These are phyloP conservation scores for Thereuonema tuberculata DNA, from an alignment of 1,140 invertebrate species.

Conservation along the genomic window DNA sequence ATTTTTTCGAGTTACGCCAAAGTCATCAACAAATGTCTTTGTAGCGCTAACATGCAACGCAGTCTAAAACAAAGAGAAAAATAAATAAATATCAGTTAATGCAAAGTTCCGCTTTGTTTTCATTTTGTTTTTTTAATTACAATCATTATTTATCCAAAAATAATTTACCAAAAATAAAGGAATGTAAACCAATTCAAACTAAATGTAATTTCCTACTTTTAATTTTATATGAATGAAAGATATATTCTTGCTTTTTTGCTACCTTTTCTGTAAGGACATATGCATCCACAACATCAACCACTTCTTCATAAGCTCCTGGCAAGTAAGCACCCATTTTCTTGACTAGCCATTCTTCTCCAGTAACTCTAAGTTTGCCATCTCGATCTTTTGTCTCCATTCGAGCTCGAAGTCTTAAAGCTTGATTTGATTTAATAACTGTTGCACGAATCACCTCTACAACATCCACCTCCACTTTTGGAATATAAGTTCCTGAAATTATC, in stretches of 20 bases:
- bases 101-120: no score
- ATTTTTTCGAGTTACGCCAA: constrained; percentile 33
- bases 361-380: constrained; percentile 31
- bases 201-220: no score
- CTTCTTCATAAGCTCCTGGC: constrained; percentile 39
- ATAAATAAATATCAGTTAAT: no score
- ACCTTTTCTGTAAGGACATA: constrained; percentile 39
- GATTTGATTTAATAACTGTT: constrained; percentile 34
- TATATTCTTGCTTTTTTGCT: no score
- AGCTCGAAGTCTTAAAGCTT: constrained; percentile 35
- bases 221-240: no score
- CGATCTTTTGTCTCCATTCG: constrained; percentile 35
- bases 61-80: constrained; percentile 25
- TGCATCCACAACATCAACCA: constrained; percentile 36
- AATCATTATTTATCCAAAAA: no score
- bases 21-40: constrained; percentile 37
- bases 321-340: constrained; percentile 38
- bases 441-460: constrained; percentile 33
- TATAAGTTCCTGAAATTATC: constrained; percentile 33
- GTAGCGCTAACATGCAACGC: constrained; percentile 35
- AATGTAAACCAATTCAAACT: no score
- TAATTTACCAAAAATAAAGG: no score
- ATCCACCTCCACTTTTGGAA: constrained; percentile 36
- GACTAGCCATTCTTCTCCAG: constrained; percentile 40
- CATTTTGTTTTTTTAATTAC: no score